Evolutionary conservation across 2,797 vertebrate genomes (phyloP), one percentile per base, ranked within the genome.

Genomic region (Enteromius viviparus): DNA sequence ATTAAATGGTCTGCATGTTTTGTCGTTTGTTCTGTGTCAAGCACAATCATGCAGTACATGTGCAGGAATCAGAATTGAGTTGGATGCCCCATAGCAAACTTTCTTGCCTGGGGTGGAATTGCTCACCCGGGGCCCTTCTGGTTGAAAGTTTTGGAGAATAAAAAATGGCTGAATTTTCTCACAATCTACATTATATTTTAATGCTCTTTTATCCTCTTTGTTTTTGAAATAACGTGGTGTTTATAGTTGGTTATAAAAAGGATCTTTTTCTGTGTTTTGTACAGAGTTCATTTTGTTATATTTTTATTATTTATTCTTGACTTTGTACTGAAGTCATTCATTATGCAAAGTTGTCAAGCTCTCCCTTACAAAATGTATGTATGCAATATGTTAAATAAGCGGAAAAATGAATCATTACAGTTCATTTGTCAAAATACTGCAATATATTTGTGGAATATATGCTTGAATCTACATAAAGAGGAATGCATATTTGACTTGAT

Each of bases 31-130:
- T 69, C 72, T 17, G 11, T 81, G 71, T 81, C 55, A 45, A 53
- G 66, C 58, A 2, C 62, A 40, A 80, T 84, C 32, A 64, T 37
- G 62, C 23, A 4, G 55, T 4, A 32, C 53, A 29, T 75, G 32
- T 21, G 51, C 45, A 70, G 4, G 1, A 42, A 40, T 62, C 15
- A 11, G 40, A 70, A 49, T 49, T 26, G 45, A 49, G n/a, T 81
- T 29, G n/a, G 49, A 76, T 17, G 21, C 14, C 32, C 51, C 29
- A 23, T 12, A 71, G 75, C 77, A 78, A 83, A 51, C 10, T 3
- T 64, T 60, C 78, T 68, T 82, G 76, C 85, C 80, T 69, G n/a
- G 29, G 70, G 70, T 72, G 53, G n/a, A 74, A 21, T 37, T 64
- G 62, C 58, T 69, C 68, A 66, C 82, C 76, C 3, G 40, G 19